Evolutionary conservation across 53 echinoderm and acorn worm genomes (phyloP).

Genomic region (Temnopleurus reevesii): DNA sequence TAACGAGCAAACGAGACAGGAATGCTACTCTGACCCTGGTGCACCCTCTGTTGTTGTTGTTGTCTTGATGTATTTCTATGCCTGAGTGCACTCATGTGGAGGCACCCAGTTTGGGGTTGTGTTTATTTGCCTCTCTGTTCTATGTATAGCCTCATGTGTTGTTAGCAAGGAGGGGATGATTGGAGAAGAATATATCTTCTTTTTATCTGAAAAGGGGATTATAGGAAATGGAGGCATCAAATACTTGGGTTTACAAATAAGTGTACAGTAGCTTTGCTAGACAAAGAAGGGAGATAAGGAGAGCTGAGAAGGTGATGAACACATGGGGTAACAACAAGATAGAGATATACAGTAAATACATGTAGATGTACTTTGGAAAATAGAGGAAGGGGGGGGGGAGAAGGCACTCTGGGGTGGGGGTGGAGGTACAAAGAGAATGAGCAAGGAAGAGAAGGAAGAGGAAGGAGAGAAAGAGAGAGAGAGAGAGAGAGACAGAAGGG

Average conservation of each 20-base stretch:
- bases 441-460: background rate
- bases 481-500: background rate
- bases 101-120: background rate
- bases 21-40: slow-evolving; percentile 21
- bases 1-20: background rate
- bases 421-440: background rate
- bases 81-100: background rate
- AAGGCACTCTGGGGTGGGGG: background rate
- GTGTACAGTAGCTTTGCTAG: background rate
- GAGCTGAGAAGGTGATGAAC: too few species aligned
- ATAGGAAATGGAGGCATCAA: background rate
- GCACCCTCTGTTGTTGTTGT: background rate
- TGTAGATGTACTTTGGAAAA: too few species aligned
- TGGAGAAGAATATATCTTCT: background rate
- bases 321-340: too few species aligned
- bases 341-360: too few species aligned
- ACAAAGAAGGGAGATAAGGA: too few species aligned
- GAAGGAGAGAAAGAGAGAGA: background rate
- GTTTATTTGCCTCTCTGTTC: slow-evolving; percentile 16
- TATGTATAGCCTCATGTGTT: background rate
- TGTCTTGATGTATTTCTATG: background rate
- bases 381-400: background rate
- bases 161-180: background rate
- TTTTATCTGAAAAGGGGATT: slow-evolving; percentile 5
- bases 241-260: too few species aligned